phyloP scores from a whole-genome alignment of 2,888 invertebrate genomes.

The Eupithecia abbreviata region DNA sequence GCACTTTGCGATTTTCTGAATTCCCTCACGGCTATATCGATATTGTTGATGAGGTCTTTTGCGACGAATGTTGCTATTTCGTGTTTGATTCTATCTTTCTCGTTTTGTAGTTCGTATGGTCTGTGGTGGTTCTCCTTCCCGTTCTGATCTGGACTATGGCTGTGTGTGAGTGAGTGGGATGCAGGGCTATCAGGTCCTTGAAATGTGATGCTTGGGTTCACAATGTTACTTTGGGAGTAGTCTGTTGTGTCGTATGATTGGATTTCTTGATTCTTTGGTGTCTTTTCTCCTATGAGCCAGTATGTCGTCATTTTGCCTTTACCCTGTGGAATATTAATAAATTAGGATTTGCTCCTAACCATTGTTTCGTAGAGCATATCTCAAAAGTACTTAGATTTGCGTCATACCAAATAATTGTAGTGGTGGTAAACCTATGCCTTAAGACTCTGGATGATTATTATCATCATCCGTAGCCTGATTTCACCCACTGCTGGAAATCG shows the following conservation, averaged over 20 bases:
- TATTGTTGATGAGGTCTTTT: slow-evolving; percentile 77
- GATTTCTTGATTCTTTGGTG: slow-evolving; percentile 48
- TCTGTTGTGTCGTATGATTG: slow-evolving; percentile 54
- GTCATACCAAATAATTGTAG: not conserved
- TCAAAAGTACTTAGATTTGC: not conserved
- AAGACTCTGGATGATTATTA: not conserved
- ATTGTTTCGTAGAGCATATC: not conserved
- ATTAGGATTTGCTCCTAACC: not conserved
- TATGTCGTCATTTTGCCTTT: slow-evolving; percentile 95
- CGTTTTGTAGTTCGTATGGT: slow-evolving; percentile 65
- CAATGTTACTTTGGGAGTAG: slow-evolving; percentile 51
- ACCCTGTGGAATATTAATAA: slow-evolving; percentile 82
- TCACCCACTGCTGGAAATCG: not conserved
- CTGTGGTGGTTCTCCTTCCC: slow-evolving; percentile 59
- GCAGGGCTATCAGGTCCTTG: slow-evolving; percentile 80
- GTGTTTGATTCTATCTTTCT: slow-evolving; percentile 76
- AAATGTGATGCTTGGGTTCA: slow-evolving; percentile 77
- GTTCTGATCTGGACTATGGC: slow-evolving; percentile 68
- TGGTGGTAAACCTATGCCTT: not conserved
- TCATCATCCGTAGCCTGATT: not conserved
- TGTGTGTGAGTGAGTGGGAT: slow-evolving; percentile 71
- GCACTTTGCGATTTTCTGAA: slow-evolving; percentile 75
- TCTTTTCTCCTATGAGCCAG: slow-evolving; percentile 91
- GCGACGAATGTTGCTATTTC: slow-evolving; percentile 79
- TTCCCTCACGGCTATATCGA: slow-evolving; percentile 73